phyloP scores from a whole-genome alignment of 2,113 vertebrate species.

The Hemibagrus wyckioides region DNA sequence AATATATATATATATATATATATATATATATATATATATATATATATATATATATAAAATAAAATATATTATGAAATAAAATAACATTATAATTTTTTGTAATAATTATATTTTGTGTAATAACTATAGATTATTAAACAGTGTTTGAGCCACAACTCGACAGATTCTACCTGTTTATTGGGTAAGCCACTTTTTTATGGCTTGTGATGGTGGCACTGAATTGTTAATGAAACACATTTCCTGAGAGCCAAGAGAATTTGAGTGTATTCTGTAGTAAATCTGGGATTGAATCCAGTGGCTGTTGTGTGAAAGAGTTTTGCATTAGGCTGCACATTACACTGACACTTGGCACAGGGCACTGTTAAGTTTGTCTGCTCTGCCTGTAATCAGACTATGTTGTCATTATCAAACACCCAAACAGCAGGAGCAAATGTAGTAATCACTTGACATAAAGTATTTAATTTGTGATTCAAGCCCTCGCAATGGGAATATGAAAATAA shows the following conservation, averaged over 20 bases:
- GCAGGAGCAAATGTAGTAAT: neutral
- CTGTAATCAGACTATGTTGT: constrained; percentile 4
- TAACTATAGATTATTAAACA: neutral
- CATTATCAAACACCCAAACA: constrained; percentile 22
- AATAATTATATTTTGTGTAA: no score
- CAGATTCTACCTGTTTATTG: neutral
- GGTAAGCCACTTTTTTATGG: neutral
- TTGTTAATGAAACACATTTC: neutral
- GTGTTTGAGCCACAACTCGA: no score
- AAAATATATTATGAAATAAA: no score
- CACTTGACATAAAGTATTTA: neutral
- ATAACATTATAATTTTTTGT: no score
- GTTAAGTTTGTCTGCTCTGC: neutral
- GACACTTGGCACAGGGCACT: constrained; percentile 45
- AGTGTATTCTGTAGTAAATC: constrained; percentile 1
- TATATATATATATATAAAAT: no score
- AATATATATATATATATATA: no score
- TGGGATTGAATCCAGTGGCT: neutral
- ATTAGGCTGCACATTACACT: constrained; percentile 42
- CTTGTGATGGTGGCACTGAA: neutral
- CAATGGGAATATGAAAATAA: neutral
- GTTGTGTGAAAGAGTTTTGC: constrained; percentile 50
- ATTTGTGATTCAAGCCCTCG: neutral
- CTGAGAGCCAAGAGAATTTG: neutral
- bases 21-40: no score